These are phyloP conservation scores for Clarias pachynema DNA, from an alignment of 2,797 vertebrate genomes.

Conservation along the genomic window DNA sequence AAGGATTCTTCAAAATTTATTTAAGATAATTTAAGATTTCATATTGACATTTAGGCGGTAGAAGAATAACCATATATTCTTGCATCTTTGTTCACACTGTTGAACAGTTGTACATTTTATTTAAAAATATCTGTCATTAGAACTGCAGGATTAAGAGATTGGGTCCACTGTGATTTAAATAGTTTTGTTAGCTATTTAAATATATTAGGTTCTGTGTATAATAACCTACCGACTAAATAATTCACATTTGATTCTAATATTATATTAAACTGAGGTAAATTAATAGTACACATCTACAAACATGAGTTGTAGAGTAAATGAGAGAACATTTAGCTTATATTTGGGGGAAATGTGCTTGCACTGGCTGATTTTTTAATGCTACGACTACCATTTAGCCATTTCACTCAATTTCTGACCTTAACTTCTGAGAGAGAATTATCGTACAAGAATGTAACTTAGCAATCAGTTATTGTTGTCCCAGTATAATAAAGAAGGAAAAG, in stretches of 20 bases:
- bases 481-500: background rate
- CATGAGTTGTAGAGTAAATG: background rate
- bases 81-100: background rate
- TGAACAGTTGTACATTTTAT: background rate
- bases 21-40: background rate
- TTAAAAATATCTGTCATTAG: background rate
- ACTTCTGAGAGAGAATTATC: background rate
- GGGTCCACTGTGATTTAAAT: background rate
- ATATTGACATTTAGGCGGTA: background rate
- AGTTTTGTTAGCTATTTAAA: background rate
- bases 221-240: background rate
- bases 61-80: background rate
- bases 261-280: background rate
- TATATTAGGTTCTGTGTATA: background rate
- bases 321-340: background rate
- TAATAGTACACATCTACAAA: background rate
- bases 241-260: background rate
- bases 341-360: background rate
- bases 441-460: background rate
- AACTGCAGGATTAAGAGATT: background rate
- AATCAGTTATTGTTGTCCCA: background rate
- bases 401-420: background rate
- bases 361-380: background rate
- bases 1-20: no score
- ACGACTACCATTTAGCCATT: background rate